Conservation (phyloP, 2,113 vertebrate genomes). For the Crotalus viridis region DNA sequence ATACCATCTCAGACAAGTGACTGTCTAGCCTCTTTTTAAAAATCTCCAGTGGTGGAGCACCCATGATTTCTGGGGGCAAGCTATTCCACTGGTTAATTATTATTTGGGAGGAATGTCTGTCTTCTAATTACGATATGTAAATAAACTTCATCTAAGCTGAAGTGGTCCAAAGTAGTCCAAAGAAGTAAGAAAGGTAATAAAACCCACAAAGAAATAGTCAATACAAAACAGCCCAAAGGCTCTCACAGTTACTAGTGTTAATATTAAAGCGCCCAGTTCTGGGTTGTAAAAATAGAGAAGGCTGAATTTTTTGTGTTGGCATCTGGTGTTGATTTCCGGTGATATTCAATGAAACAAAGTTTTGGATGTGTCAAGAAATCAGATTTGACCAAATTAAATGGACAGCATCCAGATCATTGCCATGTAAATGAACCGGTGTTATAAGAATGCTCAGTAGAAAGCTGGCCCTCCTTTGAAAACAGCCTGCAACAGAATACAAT, state of each 20-base stretch:
- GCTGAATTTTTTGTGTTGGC: neutral
- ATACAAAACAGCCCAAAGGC: neutral
- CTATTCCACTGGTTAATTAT: too few species aligned
- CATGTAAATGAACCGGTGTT: neutral
- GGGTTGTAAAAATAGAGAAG: neutral
- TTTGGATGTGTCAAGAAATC: neutral
- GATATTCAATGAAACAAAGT: neutral
- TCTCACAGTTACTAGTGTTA: neutral
- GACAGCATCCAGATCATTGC: neutral
- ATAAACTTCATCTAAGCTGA: neutral
- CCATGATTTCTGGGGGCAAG: too few species aligned
- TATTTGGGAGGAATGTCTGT: neutral
- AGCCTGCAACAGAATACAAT: neutral
- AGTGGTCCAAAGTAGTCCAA: neutral
- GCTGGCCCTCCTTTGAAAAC: neutral
- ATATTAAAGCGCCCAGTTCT: neutral
- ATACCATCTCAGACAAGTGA: too few species aligned
- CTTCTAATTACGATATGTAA: neutral
- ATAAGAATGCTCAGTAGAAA: neutral
- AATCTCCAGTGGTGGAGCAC: too few species aligned
- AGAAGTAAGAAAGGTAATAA: neutral
- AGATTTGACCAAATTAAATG: neutral
- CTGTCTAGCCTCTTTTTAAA: too few species aligned
- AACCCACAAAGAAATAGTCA: neutral
- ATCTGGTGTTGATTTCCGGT: neutral